A percentile compares a stretch with the other conserved stretches of the same genome.
phyloP scores from a whole-genome alignment of 2,113 vertebrate species.

The Crypturellus undulatus region DNA sequence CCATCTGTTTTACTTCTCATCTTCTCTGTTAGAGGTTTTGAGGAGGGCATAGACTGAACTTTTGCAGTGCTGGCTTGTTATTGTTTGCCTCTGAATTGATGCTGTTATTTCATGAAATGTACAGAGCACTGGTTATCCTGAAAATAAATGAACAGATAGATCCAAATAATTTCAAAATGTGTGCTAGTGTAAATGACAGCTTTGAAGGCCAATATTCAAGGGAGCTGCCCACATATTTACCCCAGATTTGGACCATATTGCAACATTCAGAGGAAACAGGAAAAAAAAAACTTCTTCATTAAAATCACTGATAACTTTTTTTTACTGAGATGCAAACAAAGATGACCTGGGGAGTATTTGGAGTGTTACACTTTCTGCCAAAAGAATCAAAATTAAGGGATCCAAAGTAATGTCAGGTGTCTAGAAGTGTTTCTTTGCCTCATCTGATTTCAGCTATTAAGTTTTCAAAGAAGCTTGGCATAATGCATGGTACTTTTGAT shows the following conservation, averaged over 20 bases:
- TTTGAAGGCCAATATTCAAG: background rate
- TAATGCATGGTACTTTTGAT: background rate
- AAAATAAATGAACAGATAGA: background rate
- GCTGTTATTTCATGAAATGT: background rate
- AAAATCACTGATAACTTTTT: background rate
- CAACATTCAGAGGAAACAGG: background rate
- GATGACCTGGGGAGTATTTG: background rate
- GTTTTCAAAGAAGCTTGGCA: background rate
- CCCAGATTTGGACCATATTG: background rate
- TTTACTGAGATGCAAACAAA: accelerated
- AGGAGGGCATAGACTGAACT: background rate
- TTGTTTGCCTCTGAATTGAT: background rate
- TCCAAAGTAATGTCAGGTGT: background rate
- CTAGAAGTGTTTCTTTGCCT: background rate
- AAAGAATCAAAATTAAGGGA: background rate
- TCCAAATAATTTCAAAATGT: background rate
- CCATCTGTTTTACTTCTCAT: background rate
- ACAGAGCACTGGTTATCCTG: background rate
- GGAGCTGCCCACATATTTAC: background rate
- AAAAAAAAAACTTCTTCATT: background rate
- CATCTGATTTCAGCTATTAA: background rate
- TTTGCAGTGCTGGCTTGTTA: background rate
- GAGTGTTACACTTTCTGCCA: background rate
- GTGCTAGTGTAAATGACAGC: background rate
- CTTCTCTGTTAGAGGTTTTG: background rate